These are phyloP conservation scores for Montipora cactus DNA, from an alignment of 64 coral and sea anemone genomes.

Conservation along the genomic window DNA sequence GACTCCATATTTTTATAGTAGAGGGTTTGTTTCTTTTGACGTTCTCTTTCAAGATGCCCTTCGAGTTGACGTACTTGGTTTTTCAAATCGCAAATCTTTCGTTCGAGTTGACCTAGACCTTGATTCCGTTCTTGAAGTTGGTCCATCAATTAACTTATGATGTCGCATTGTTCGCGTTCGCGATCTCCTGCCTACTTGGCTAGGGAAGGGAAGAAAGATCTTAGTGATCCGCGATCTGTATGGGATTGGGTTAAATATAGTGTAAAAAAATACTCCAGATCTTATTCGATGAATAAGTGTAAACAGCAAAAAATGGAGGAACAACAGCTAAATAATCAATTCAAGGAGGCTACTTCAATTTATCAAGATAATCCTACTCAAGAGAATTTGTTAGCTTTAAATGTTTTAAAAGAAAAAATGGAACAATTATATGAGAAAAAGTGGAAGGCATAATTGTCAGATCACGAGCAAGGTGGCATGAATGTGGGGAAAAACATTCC, in stretches of 20 bases:
- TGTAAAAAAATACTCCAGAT: constrained; percentile 43
- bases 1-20: too few species aligned
- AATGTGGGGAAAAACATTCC: constrained; percentile 13
- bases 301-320: neutral
- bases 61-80: too few species aligned
- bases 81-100: too few species aligned
- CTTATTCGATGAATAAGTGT: constrained; percentile 11
- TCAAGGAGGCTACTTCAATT: neutral
- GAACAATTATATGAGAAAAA: constrained; percentile 43
- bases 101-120: too few species aligned
- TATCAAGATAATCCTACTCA: constrained; percentile 40
- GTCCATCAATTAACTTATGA: too few species aligned
- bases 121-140: too few species aligned
- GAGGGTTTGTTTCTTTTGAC: too few species aligned
- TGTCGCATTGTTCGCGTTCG: too few species aligned
- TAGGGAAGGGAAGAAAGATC: neutral
- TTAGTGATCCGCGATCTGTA: constrained; percentile 31
- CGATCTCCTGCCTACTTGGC: neutral
- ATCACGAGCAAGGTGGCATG: constrained; percentile 7
- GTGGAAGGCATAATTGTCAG: constrained; percentile 39
- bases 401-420: constrained; percentile 26
- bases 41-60: too few species aligned
- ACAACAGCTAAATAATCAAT: too few species aligned
- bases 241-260: constrained; percentile 64
- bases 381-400: constrained; percentile 7